Evolutionary conservation across 2,888 invertebrate genomes (phyloP), one percentile per base, ranked within the genome.

Genomic region (Caenorhabditis panamensis): DNA sequence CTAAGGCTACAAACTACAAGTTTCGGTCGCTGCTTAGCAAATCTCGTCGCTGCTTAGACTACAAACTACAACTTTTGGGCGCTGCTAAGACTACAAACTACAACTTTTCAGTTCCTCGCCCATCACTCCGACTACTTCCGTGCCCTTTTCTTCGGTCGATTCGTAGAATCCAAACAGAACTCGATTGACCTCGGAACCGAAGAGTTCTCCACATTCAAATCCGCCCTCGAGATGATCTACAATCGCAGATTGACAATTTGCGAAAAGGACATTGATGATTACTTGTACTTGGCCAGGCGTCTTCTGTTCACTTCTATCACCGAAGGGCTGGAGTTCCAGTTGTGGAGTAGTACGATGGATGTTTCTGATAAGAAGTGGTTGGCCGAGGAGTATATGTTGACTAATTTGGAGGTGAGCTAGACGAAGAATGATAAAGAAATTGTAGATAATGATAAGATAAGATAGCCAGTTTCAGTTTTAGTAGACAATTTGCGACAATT

Each of bases 361-460:
- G 18, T 64, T 11, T 49, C 28, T n/a, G 73, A 73, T 26, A 58
- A 64, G 20, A 37, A 66, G 36, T 73, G 73, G 73, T 44, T 73
- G 20, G 73, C 73, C 5, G 64, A 73, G 18, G 36, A 73, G 58
- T 73, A 64, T 16, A 64, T 66, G 73, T 20, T 73, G 18, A 56
- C 49, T 0, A 51, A 73, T 44, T 51, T 73, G 22, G 51, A 73
- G 73, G 73, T 73, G n/a, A n/a, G n/a, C n/a, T n/a, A n/a, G n/a
- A n/a, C n/a, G n/a, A n/a, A n/a, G n/a, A 28, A 41, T 16, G 9
- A 26, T n/a, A 28, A 11, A 62, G 8, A 24, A 47, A 47, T 20
- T 36, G 18, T n/a, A n/a, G n/a, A n/a, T n/a, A n/a, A n/a, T n/a
- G n/a, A n/a, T n/a, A n/a, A n/a, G n/a, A n/a, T n/a, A n/a, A n/a